Percentiles rank a stretch among this genome's conserved stretches.
Conservation (phyloP, 2,888 invertebrate genomes). For the Cepaea hortensis region DNA sequence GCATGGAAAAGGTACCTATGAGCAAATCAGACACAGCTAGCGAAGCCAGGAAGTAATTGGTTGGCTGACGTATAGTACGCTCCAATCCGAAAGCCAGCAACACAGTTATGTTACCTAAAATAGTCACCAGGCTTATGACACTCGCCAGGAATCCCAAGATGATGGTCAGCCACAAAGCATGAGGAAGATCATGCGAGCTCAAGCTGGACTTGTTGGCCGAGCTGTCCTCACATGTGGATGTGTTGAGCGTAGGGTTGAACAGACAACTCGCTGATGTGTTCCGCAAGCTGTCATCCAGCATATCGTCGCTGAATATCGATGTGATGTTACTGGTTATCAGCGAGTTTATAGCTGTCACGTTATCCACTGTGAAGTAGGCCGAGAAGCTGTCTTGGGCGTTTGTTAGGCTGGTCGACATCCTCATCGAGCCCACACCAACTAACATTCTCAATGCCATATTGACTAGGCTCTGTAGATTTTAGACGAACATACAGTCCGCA, state of each 20-base stretch:
- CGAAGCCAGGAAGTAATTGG: slow-evolving; percentile 99
- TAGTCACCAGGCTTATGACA: slow-evolving; percentile 92
- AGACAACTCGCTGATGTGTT: slow-evolving; percentile 35
- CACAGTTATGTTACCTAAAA: slow-evolving; percentile 96
- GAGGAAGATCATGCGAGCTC: slow-evolving; percentile 72
- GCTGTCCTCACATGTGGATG: slow-evolving; percentile 31
- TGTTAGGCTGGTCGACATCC: not conserved
- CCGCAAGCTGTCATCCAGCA: not conserved
- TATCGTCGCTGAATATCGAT: not conserved
- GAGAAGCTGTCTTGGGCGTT: not conserved
- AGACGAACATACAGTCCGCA: not conserved
- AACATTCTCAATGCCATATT: not conserved
- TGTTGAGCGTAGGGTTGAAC: slow-evolving; percentile 47
- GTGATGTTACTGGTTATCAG: not conserved
- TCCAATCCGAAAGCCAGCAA: slow-evolving; percentile 95
- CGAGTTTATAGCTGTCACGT: slow-evolving; percentile 6
- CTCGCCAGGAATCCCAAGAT: slow-evolving; percentile 91
- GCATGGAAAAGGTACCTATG: slow-evolving; percentile 98
- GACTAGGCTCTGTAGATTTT: not conserved
- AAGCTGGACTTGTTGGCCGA: not conserved
- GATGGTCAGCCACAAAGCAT: slow-evolving; percentile 91
- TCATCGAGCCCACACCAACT: not conserved
- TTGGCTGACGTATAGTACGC: slow-evolving; percentile 92
- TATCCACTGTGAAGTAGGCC: not conserved
- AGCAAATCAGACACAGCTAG: slow-evolving; percentile 97